A percentile compares a stretch with the other conserved stretches of the same genome.
phyloP scores from a whole-genome alignment of 2,113 vertebrate genomes.

The Chionomys nivalis region DNA sequence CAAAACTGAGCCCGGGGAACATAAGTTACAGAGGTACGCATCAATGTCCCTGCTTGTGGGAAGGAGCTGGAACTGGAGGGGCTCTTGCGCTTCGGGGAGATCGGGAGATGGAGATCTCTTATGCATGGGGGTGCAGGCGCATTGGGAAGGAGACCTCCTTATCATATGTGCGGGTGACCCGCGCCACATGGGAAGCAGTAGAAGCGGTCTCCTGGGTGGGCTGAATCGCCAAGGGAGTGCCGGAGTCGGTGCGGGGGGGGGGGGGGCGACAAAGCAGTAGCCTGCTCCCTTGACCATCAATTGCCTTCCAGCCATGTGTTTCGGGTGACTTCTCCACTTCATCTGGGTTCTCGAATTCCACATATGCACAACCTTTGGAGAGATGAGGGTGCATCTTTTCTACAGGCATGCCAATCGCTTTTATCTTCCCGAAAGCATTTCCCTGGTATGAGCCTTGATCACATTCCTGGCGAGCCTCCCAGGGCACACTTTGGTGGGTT shows the following conservation, averaged over 20 bases:
- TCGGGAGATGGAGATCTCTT: constrained; percentile 88
- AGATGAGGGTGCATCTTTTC: constrained; percentile 94
- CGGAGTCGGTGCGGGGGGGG: background rate
- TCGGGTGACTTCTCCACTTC: constrained; percentile 96
- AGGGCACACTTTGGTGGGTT: constrained; percentile 95
- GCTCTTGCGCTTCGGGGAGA: constrained; percentile 94
- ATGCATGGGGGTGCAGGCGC: constrained; percentile 90
- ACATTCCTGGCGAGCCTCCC: constrained; percentile 93
- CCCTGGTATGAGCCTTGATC: constrained; percentile 98
- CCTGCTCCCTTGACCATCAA: constrained; percentile 97
- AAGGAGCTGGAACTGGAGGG: constrained; percentile 99
- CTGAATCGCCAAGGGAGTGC: constrained; percentile 89
- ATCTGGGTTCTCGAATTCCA: constrained; percentile 95
- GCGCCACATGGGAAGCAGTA: constrained; percentile 95
- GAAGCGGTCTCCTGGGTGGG: constrained; percentile 94
- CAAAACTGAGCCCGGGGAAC: constrained; percentile 69
- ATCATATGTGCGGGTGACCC: constrained; percentile 95
- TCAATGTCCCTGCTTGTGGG: constrained; percentile 85
- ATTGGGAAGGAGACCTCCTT: constrained; percentile 87
- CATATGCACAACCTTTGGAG: constrained; percentile 95
- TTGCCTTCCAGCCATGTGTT: constrained; percentile 97
- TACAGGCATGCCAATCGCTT: constrained; percentile 96
- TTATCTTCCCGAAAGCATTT: constrained; percentile 98
- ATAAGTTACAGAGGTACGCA: constrained; percentile 80
- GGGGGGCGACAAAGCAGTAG: constrained; percentile 89